Conservation (phyloP, 2,888 invertebrate species). For the Scrobipalpa costella region DNA sequence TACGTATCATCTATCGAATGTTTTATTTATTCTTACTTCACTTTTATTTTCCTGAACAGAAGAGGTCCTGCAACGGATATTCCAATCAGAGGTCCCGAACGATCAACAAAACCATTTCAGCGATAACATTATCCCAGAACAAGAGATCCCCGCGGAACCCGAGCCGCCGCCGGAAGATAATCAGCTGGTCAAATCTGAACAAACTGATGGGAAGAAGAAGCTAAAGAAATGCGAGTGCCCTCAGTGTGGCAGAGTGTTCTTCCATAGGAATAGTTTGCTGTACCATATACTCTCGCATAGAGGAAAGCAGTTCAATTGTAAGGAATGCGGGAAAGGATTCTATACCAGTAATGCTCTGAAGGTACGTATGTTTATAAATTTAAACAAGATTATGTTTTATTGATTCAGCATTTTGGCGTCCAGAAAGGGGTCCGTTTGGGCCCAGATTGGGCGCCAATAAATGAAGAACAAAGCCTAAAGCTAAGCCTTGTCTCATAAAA, state of each 20-base stretch:
- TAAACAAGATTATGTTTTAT: too few relatives aligned
- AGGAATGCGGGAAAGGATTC: conserved; percentile 91
- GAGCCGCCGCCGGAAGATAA: too few relatives aligned
- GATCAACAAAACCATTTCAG: conserved; percentile 38
- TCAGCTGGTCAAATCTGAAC: conserved; percentile 3
- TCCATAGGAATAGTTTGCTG: conserved; percentile 90
- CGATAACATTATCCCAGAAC: conserved; percentile 47
- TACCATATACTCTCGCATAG: conserved; percentile 92
- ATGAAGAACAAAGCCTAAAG: too few relatives aligned
- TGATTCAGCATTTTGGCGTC: too few relatives aligned
- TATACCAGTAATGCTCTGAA: conserved; percentile 91
- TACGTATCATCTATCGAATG: not conserved
- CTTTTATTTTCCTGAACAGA: conserved; percentile 45
- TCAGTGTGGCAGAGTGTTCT: conserved; percentile 87
- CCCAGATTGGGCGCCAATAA: too few relatives aligned
- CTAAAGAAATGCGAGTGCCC: conserved; percentile 77
- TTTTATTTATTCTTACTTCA: not conserved
- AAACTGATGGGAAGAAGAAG: conserved; percentile 32
- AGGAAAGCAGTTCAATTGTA: conserved; percentile 88
- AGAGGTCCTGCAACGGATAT: conserved; percentile 68
- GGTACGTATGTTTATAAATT: conserved; percentile 62
- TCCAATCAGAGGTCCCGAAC: conserved; percentile 58
- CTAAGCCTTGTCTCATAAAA: too few relatives aligned
- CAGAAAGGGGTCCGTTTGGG: too few relatives aligned
- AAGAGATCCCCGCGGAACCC: conserved; percentile 20